Percentiles rank a stretch among this genome's conserved stretches.
Evolutionary conservation across 2,888 invertebrate species (phyloP).

Genomic region (Agrotis puta): DNA sequence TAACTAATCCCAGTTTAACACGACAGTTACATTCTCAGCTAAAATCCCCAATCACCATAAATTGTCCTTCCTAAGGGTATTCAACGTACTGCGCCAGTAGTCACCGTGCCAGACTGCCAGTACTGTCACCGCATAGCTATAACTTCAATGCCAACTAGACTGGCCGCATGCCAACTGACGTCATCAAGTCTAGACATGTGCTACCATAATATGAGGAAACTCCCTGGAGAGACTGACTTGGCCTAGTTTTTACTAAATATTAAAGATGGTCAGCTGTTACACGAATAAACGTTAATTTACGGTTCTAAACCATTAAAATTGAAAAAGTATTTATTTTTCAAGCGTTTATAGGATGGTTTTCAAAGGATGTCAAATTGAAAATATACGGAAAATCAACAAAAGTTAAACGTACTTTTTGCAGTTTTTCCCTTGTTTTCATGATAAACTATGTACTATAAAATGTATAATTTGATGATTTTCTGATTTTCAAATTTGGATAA

Average conservation of each 20-base stretch:
- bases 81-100: constrained; percentile 38
- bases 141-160: constrained; percentile 41
- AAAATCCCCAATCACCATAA: constrained; percentile 22
- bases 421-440: too few relatives aligned
- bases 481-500: too few relatives aligned
- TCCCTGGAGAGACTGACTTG: constrained; percentile 32
- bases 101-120: constrained; percentile 32
- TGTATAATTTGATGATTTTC: too few relatives aligned
- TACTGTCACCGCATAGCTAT: constrained; percentile 43
- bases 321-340: too few relatives aligned
- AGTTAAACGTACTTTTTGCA: too few relatives aligned
- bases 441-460: too few relatives aligned
- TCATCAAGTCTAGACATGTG: constrained; percentile 55
- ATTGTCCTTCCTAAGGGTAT: constrained; percentile 6
- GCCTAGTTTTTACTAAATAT: constrained; percentile 2
- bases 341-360: too few relatives aligned
- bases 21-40: too few relatives aligned
- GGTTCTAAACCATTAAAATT: too few relatives aligned
- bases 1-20: not conserved
- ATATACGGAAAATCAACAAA: too few relatives aligned
- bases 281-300: too few relatives aligned
- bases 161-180: constrained; percentile 57
- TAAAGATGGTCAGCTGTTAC: too few relatives aligned
- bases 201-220: constrained; percentile 17
- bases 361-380: not conserved